Evolutionary conservation across 1,140 invertebrate genomes (phyloP).

Genomic region (Drosophila auraria): DNA sequence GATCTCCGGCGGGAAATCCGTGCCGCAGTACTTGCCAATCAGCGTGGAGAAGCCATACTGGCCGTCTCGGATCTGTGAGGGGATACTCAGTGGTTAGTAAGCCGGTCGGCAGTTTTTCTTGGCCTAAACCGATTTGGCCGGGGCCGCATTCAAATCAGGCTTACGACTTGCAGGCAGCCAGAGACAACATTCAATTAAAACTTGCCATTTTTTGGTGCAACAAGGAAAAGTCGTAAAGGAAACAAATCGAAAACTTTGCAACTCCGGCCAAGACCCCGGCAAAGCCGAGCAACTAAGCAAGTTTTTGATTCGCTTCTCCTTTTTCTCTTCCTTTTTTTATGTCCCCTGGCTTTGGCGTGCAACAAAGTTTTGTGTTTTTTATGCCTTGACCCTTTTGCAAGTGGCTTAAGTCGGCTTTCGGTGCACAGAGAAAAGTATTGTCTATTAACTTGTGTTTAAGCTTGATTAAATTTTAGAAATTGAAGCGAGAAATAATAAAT

Average conservation of each 20-base stretch:
- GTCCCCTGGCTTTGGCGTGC: constrained; percentile 16
- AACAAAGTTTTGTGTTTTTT: constrained; percentile 46
- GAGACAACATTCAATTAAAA: constrained; percentile 78
- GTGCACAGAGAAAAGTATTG: neutral
- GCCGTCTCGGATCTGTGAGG: constrained; percentile 88
- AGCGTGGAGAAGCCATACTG: constrained; percentile 92
- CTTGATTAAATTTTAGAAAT: neutral
- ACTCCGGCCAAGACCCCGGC: constrained; percentile 11
- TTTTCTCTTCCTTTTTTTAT: neutral
- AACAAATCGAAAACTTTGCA: constrained; percentile 63
- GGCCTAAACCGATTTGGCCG: constrained; percentile 26
- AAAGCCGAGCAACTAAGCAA: constrained; percentile 44
- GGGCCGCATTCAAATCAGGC: constrained; percentile 38
- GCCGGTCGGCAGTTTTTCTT: constrained; percentile 3
- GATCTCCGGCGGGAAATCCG: constrained; percentile 91
- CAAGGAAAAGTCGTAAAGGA: constrained; percentile 41
- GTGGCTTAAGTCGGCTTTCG: constrained; percentile 19
- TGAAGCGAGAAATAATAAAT: neutral
- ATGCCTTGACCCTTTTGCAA: constrained; percentile 23
- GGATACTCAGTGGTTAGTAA: neutral
- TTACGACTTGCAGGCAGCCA: constrained; percentile 31
- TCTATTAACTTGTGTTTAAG: neutral
- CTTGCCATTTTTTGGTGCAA: constrained; percentile 48
- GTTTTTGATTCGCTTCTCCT: constrained; percentile 23
- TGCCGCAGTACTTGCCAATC: constrained; percentile 90